phyloP scores from a whole-genome alignment of 2,797 vertebrate species.

The Eleutherodactylus coqui region DNA sequence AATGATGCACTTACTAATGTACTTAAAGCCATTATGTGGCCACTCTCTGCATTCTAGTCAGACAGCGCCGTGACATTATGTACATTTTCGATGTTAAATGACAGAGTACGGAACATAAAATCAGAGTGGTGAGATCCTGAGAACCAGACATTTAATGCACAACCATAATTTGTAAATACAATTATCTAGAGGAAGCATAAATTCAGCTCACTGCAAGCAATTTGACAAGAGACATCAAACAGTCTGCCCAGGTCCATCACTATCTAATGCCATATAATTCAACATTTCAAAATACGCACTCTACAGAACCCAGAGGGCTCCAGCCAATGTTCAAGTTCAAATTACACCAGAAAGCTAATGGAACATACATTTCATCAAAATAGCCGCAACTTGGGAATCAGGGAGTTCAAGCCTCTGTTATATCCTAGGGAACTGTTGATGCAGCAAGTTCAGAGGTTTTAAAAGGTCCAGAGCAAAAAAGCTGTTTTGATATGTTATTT shows the following conservation, averaged over 20 bases:
- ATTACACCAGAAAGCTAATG: conserved; percentile 60
- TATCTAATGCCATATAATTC: conserved; percentile 61
- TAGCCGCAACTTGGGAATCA: conserved; percentile 38
- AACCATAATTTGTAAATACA: conserved; percentile 62
- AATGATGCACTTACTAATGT: conserved; percentile 38
- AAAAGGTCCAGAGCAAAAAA: conserved; percentile 13
- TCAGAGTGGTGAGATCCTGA: conserved; percentile 32
- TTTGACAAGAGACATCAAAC: conserved; percentile 63
- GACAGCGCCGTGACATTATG: conserved; percentile 48
- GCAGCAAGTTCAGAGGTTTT: conserved; percentile 43
- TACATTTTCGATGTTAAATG: conserved; percentile 40
- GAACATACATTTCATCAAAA: conserved; percentile 53
- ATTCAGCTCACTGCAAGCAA: conserved; percentile 60
- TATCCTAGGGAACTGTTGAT: conserved; percentile 42
- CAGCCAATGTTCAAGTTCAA: conserved; percentile 53
- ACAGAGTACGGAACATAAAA: conserved; percentile 48
- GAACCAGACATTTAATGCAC: conserved; percentile 57
- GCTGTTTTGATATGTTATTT: conserved; percentile 33
- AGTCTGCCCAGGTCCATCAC: conserved; percentile 56
- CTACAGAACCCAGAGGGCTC: conserved; percentile 45
- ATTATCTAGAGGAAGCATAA: conserved; percentile 58
- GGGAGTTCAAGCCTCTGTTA: conserved; percentile 50
- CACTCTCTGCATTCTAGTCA: conserved; percentile 47
- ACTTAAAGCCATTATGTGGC: conserved; percentile 12
- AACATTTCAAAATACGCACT: conserved; percentile 59